phyloP scores from a whole-genome alignment of 2,797 vertebrate genomes.

The Scyliorhinus canicula region DNA sequence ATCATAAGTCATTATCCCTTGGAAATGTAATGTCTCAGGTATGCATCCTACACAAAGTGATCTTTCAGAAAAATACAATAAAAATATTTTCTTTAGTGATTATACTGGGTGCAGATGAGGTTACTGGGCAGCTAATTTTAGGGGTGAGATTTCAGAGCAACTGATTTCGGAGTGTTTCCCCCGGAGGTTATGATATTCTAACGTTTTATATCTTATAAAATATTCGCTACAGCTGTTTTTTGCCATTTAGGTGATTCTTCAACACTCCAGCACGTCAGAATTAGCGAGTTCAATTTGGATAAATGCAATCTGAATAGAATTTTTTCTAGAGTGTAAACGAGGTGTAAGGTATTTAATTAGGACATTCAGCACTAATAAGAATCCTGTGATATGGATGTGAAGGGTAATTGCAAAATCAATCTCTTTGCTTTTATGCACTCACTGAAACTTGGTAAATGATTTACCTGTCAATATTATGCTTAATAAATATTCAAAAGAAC shows the following conservation, averaged over 20 bases:
- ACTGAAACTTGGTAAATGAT: slow-evolving; percentile 78
- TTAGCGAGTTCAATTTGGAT: slow-evolving; percentile 28
- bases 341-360: slow-evolving; percentile 36
- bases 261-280: slow-evolving; percentile 12
- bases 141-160: no score
- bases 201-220: no score
- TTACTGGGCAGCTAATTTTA: neutral
- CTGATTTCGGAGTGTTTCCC: neutral
- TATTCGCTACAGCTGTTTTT: neutral
- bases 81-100: neutral
- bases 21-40: neutral
- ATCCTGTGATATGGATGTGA: slow-evolving; percentile 30
- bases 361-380: slow-evolving; percentile 30
- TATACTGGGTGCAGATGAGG: neutral
- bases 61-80: neutral
- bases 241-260: neutral
- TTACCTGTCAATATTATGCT: slow-evolving; percentile 70
- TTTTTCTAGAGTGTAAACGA: slow-evolving; percentile 32
- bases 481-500: slow-evolving; percentile 81
- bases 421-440: slow-evolving; percentile 76
- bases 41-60: neutral
- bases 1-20: neutral
- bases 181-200: neutral
- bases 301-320: slow-evolving; percentile 18
- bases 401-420: slow-evolving; percentile 77